These are phyloP conservation scores for Rhopalosiphum nymphaeae DNA, from an alignment of 2,888 invertebrate species.

Conservation along the genomic window DNA sequence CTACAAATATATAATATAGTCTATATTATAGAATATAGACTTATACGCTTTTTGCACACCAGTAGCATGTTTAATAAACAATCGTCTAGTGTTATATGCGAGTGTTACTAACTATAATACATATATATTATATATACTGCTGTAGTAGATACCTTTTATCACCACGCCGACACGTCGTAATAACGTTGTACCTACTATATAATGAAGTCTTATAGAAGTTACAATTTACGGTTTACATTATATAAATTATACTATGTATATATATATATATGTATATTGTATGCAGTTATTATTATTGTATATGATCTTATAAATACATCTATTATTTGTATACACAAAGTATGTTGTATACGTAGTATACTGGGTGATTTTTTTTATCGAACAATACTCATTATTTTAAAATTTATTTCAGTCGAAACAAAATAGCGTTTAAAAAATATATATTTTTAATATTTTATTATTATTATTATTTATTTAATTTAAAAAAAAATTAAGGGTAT, in stretches of 20 bases:
- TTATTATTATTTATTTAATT: no score
- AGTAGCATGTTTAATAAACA: neutral
- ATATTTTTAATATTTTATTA: no score
- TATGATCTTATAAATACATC: no score
- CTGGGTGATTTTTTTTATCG: no score
- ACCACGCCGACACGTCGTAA: neutral
- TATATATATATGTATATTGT: neutral
- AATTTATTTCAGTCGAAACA: no score
- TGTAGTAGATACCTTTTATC: neutral
- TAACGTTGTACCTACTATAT: neutral
- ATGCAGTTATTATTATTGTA: neutral
- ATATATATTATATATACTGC: neutral
- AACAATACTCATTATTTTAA: no score
- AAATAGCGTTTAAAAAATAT: no score
- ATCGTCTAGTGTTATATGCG: neutral
- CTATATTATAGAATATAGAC: neutral
- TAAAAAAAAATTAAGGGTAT: no score
- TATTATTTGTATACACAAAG: no score
- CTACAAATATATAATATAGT: neutral
- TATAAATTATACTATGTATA: neutral
- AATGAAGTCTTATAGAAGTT: constrained; percentile 33
- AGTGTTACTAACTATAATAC: neutral
- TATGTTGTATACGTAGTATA: no score
- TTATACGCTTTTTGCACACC: neutral
- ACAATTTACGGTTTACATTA: neutral